Evolutionary conservation across 2,888 invertebrate genomes (phyloP), one percentile per base, ranked within the genome.

Genomic region (Keiferia lycopersicella): DNA sequence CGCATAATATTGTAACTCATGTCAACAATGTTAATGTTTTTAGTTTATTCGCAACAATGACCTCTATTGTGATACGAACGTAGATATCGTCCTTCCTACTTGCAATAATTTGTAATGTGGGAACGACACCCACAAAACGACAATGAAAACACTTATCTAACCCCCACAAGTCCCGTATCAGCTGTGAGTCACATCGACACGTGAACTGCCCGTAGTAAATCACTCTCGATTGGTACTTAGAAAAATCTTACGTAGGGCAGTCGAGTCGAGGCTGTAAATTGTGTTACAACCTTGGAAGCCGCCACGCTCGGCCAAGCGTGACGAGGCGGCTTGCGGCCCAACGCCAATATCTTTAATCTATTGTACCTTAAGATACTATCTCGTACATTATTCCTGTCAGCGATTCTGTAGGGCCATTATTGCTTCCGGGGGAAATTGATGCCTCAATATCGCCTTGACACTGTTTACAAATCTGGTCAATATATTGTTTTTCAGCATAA

Each of bases 261-360:
- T 80, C 73, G 71, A 73, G 80, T 69, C 73, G 72, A 78, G 76
- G 78, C 76, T 72, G 73, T 81, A 84, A 87, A 86, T 82, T 79
- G 86, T 79, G 82, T 82, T 84, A 80, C 80, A 87, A 82, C 91
- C 90, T 90, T 90, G 88, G 84, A 84, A 82, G 84, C 79, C 79
- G 81, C 73, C 80, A 87, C 81, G 91, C 88, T 89, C 72, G 73
- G 83, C 68, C 75, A 81, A 87, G 88, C 90, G 75, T 88, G 87
- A 87, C 88, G 82, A 76, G 77, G 77, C 82, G 76, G 77, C 61
- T 38, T 76, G 72, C 73, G 73, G 75, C 78, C 79, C 79, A 77
- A 67, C 79, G 79, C 80, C 84, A 79, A 86, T 87, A 83, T 82
- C 86, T 87, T 81, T 76, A 81, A 84, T 81, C 83, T 80, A 78